Base-by-base conservation (phyloP, 2,888 invertebrate species). In the Lasioglossum pauxillum region DNA sequence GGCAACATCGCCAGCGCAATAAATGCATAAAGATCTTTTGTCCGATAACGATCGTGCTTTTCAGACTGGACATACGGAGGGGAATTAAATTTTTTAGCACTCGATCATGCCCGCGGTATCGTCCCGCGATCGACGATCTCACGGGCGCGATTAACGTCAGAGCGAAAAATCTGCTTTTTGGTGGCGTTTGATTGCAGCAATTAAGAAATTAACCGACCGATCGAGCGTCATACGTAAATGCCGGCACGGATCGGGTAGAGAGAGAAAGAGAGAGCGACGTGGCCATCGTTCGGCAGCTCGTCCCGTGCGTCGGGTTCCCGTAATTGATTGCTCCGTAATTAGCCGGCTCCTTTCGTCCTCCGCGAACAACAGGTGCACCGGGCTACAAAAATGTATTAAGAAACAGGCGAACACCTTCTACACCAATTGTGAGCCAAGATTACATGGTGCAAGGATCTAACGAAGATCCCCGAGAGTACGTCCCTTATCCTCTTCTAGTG, bases 311-410 rank as follows among this genome's bases (percentile, higher is more conserved):
- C 78, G 72, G 84, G 41, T 31, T 78, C 80, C 84, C 69, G 83
- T 91, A 91, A 91, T 91, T 90, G 89, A 91, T 91, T 90, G 91
- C 88, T 83, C 76, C 80, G 49, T 89, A 91, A 91, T 91, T 90
- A 88, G 78, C 85, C 49, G 80, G 80, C 78, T 80, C 74, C 75
- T 87, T 83, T 84, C 83, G 87, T 87, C 78, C 85, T 87, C 88
- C 84, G 79, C 72, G 49, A 79, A 82, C 90, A 90, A 91, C 91
- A 91, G 91, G 91, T 91, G 91, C 89, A 90, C 31, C 85, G 41
- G 78, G 73, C 44, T 53, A 64, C 76, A 75, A 88, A 87, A 86
- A 85, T 85, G 80, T 86, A 88, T 91, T 84, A 86, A 90, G 79
- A 87, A 88, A 84, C 79, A 79, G 27, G 78, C 85, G 60, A 80